Base-by-base conservation (phyloP, 1,140 invertebrate genomes). In the Oryctes rhinoceros region DNA sequence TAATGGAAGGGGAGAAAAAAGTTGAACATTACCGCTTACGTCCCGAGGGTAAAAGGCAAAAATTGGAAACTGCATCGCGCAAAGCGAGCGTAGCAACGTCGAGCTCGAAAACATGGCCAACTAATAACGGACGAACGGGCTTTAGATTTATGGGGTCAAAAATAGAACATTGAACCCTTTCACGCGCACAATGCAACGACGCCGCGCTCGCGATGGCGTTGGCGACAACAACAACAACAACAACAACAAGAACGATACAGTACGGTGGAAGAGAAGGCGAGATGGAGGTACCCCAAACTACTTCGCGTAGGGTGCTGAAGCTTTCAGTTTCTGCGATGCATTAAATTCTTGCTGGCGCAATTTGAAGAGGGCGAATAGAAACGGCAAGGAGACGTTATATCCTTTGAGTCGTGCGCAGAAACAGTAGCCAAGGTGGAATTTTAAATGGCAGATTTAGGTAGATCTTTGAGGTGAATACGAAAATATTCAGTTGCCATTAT, bases 81-180 rank as follows among this genome's bases (percentile, higher is more conserved):
- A 59, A 59, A 59, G 18, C 53, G 53, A 59, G 15, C 53, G 53
- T 6, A 59, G 13, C 0, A 59, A 59, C 53, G 15, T n/a, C 7
- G 53, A 59, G 53, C 53, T 59, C 53, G 53, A 59, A 59, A 59
- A 59, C 53, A 59, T 59, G 15, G 5, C 53, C 18, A 18, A 18
- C 53, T 59, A 59, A 59, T 59, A 59, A 59, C 53, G 53, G 53
- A 59, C 53, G 53, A n/a, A 15, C 53, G 3, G 18, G 53, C 53
- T 18, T 15, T 59, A 59, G 53, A 59, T 59, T 59, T 59, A 59
- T 59, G 53, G 53, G 53, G 53, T 59, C 53, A 59, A 59, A 59
- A 59, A 59, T 59, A 59, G 53, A 59, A 59, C 53, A 59, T 59
- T 59, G 53, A 59, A 59, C 53, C 53, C 53, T 59, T 18, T 59